These are phyloP conservation scores for Merluccius polli DNA, from an alignment of 2,797 vertebrate genomes.

Conservation along the genomic window DNA sequence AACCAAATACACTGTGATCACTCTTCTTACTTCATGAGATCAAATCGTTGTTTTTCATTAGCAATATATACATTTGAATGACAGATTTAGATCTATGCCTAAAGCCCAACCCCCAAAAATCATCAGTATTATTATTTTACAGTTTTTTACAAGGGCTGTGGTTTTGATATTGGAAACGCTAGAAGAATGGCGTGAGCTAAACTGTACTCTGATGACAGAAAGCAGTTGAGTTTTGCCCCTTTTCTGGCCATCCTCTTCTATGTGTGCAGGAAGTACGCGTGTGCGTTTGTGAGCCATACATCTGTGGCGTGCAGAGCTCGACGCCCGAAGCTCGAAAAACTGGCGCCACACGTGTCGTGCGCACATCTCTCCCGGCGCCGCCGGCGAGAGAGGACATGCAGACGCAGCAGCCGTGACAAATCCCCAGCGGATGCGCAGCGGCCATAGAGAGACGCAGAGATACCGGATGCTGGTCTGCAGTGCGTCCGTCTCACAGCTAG, in stretches of 20 bases:
- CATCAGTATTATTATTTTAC: too few species aligned
- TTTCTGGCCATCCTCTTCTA: neutral
- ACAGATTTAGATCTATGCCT: too few species aligned
- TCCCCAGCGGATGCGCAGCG: conserved; percentile 11
- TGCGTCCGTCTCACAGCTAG: neutral
- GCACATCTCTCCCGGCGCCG: conserved; percentile 5
- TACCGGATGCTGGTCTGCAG: neutral
- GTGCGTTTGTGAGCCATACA: neutral
- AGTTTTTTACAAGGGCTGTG: neutral
- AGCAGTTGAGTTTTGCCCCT: neutral
- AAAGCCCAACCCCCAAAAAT: too few species aligned
- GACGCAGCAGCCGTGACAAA: conserved; percentile 19
- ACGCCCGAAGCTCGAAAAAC: too few species aligned
- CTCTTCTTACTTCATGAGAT: too few species aligned
- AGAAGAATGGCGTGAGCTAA: neutral
- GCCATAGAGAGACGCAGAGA: conserved; percentile 43
- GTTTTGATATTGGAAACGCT: neutral
- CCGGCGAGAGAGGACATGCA: conserved; percentile 13
- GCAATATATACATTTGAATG: neutral
- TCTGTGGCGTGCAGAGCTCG: neutral
- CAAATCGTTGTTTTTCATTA: too few species aligned
- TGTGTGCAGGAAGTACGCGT: neutral
- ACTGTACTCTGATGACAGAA: neutral
- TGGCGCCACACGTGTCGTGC: neutral
- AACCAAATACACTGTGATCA: too few species aligned